Percentiles rank a stretch among this genome's conserved stretches.
These are phyloP conservation scores for Acanthurus tractus DNA, from an alignment of 2,797 vertebrate species.

Conservation along the genomic window DNA sequence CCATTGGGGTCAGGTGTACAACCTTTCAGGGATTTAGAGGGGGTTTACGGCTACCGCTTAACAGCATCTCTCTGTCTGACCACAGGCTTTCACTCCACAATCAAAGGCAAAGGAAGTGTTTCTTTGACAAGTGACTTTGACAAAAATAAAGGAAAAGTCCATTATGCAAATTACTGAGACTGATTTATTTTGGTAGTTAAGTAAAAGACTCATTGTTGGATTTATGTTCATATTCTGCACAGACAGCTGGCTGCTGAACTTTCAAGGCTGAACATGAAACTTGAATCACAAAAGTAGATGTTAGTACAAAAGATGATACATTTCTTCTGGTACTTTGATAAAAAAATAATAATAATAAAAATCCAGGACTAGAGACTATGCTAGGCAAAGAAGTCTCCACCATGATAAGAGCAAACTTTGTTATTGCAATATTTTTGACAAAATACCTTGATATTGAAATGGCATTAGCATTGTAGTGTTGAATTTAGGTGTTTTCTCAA, in stretches of 20 bases:
- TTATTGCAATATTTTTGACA: too few species aligned
- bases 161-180: background rate
- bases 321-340: background rate
- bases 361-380: background rate
- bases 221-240: background rate
- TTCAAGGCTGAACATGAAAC: background rate
- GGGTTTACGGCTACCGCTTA: slow-evolving; percentile 74
- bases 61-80: slow-evolving; percentile 57
- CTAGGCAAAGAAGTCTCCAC: background rate
- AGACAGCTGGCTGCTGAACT: background rate
- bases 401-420: background rate
- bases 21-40: slow-evolving; percentile 74
- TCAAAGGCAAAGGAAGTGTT: slow-evolving; percentile 30
- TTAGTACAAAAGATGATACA: background rate
- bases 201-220: too few species aligned
- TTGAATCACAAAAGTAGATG: background rate
- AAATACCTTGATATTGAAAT: too few species aligned
- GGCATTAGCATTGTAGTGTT: too few species aligned
- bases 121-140: background rate
- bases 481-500: too few species aligned
- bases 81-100: slow-evolving; percentile 48
- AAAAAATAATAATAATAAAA: too few species aligned
- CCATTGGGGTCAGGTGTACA: slow-evolving; percentile 76
- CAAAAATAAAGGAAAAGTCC: slow-evolving; percentile 4
- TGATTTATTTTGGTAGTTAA: too few species aligned